Percentiles rank a stretch among this genome's conserved stretches.
These are phyloP conservation scores for Cephus pygmeus DNA, from an alignment of 2,888 invertebrate genomes.

Conservation along the genomic window DNA sequence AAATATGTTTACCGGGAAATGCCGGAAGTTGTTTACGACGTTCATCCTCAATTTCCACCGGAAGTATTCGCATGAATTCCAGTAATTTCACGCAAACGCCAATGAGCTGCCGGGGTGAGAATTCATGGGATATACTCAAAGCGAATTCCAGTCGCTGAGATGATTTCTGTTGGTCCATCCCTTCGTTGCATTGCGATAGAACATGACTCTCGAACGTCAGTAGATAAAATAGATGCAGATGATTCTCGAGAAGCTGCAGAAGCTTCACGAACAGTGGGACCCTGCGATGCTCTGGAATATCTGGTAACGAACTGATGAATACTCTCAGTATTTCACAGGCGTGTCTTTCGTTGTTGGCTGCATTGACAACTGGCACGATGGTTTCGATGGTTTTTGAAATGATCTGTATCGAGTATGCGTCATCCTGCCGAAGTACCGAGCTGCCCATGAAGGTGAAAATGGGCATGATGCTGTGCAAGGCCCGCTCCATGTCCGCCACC, in stretches of 20 bases:
- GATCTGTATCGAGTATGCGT: slow-evolving; percentile 94
- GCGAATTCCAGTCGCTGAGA: slow-evolving; percentile 72
- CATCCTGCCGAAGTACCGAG: slow-evolving; percentile 91
- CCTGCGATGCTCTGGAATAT: slow-evolving; percentile 93
- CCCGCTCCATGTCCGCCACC: slow-evolving; percentile 51
- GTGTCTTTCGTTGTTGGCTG: slow-evolving; percentile 59
- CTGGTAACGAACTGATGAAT: slow-evolving; percentile 89
- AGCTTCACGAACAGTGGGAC: slow-evolving; percentile 83
- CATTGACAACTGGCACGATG: slow-evolving; percentile 83
- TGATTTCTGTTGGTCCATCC: slow-evolving; percentile 60
- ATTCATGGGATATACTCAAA: slow-evolving; percentile 75
- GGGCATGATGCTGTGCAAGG: slow-evolving; percentile 90
- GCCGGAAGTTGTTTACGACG: slow-evolving; percentile 6
- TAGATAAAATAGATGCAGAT: slow-evolving; percentile 79
- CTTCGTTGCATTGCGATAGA: slow-evolving; percentile 64
- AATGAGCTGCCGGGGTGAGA: slow-evolving; percentile 73
- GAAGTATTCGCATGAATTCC: slow-evolving; percentile 75
- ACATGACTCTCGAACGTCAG: slow-evolving; percentile 80
- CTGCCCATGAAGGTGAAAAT: slow-evolving; percentile 99
- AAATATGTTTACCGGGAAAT: slow-evolving; percentile 66
- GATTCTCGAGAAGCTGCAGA: slow-evolving; percentile 77
- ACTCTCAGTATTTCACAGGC: slow-evolving; percentile 82
- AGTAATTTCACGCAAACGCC: slow-evolving; percentile 76
- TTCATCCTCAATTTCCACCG: slow-evolving; percentile 72
- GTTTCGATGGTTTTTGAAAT: slow-evolving; percentile 91